Base-by-base conservation (phyloP, 1,140 invertebrate species). In the Wiebesia pumilae region DNA sequence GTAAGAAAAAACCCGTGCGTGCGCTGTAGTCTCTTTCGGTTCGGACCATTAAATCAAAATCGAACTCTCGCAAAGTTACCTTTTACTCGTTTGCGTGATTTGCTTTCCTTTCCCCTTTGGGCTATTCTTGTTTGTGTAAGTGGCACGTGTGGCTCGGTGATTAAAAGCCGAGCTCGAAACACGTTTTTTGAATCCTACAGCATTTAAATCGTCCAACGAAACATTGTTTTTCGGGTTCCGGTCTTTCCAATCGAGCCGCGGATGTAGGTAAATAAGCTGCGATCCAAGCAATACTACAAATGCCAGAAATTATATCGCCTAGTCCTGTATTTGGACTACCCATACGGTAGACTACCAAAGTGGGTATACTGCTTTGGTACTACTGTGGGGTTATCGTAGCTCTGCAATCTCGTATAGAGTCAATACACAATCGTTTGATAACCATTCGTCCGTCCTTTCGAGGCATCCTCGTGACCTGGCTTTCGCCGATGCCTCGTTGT, bases 1-100 rank as follows among this genome's bases (percentile, higher is more conserved):
- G 58, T 62, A 14, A 62, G 58, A 27, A 10, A 62, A 62, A 24
- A 19, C 14, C 7, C 16, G 79, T 24, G 78, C 38, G 19, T 43
- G 24, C 58, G 24, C 47, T 16, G 51, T 16, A 19, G 51, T 14
- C 4, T 47, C 51, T 54, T 54, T 16, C 24, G 12, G 58, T 27
- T 27, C 69, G 43, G 9, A 3, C 69, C 12, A 62, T 40, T 84
- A 78, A 84, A 84, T 84, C 83, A 84, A 84, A 84, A 84, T 78
- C 73, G 71, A 84, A n/a, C 30, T 10, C 35, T 40, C 73, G 27
- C 73, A 30, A 69, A 10, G 9, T 69, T 30, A 35, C 65, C 65
- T 54, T 47, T 16, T 54, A 54, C 27, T 27, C 19, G 14, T 75
- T 75, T 35, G 73, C 73, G 14, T 21, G 73, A 43, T n/a, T n/a